Evolutionary conservation across 2,888 invertebrate species (phyloP).

Genomic region (Acheta domesticus): DNA sequence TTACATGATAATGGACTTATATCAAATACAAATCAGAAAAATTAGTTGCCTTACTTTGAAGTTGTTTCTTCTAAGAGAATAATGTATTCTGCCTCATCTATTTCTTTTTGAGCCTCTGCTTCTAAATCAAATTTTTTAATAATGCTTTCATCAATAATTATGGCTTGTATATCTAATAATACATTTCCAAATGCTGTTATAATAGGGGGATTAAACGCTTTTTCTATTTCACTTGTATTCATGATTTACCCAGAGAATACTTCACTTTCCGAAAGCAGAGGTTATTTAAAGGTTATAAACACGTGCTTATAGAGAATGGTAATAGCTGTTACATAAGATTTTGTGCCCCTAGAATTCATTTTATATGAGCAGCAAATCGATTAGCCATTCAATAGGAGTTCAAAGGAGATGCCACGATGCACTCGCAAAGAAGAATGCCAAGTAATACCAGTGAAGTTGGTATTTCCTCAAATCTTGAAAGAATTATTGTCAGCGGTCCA

Average conservation of each 20-base stretch:
- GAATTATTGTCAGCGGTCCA: no score
- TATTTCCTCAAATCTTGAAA: no score
- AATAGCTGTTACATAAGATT: no score
- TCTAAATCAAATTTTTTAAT: constrained; percentile 46
- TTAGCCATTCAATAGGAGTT: no score
- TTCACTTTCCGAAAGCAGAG: neutral
- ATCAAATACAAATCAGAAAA: neutral
- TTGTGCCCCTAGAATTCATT: no score
- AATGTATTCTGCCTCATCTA: constrained; percentile 42
- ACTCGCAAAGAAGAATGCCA: no score
- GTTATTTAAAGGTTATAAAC: neutral
- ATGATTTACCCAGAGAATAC: neutral
- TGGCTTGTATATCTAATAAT: constrained; percentile 47
- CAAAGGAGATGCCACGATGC: no score
- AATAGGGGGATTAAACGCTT: constrained; percentile 40
- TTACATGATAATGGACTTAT: neutral
- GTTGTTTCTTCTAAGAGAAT: constrained; percentile 43
- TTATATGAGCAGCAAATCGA: no score
- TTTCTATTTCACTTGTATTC: neutral
- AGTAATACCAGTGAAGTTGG: no score
- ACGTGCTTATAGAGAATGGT: no score
- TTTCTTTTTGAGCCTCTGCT: constrained; percentile 47
- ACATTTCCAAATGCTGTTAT: constrained; percentile 50
- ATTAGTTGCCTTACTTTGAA: neutral
- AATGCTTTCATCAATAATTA: constrained; percentile 42